phyloP scores from a whole-genome alignment of 2,113 vertebrate genomes.

The Taxidea taxus region DNA sequence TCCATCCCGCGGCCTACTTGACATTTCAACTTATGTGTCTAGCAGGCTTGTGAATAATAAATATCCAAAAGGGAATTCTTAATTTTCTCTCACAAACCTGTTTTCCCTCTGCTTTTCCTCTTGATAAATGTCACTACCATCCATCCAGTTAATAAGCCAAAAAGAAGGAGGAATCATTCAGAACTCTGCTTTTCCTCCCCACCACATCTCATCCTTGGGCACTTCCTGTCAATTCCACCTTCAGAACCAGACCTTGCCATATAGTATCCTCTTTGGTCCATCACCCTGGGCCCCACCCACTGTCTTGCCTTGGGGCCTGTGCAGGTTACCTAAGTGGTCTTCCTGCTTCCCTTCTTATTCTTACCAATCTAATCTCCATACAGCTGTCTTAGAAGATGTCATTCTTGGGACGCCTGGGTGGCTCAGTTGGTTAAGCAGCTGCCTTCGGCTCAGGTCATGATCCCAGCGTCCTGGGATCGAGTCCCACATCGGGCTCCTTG shows the following conservation, averaged over 20 bases:
- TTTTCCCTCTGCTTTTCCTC: background rate
- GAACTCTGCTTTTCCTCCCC: background rate
- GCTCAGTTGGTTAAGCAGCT: too few species aligned
- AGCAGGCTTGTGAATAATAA: background rate
- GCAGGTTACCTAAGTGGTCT: background rate
- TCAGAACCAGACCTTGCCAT: background rate
- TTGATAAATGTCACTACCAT: background rate
- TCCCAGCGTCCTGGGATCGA: too few species aligned
- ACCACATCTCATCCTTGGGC: background rate
- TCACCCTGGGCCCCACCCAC: background rate
- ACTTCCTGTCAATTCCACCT: background rate
- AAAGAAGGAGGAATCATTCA: background rate
- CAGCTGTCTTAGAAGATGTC: background rate
- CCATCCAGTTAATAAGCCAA: background rate
- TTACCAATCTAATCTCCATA: background rate
- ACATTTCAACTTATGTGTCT: background rate
- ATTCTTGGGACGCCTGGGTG: background rate
- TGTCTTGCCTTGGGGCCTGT: fast-evolving
- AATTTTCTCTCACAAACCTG: background rate
- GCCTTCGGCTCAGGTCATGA: too few species aligned
- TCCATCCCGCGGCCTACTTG: background rate
- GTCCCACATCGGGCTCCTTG: too few species aligned
- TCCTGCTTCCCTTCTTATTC: background rate
- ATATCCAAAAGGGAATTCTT: background rate
- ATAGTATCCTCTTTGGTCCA: fast-evolving